Percentiles rank a stretch among this genome's conserved stretches.
These are phyloP conservation scores for Hipparchia semele DNA, from an alignment of 2,888 invertebrate species.

Conservation along the genomic window DNA sequence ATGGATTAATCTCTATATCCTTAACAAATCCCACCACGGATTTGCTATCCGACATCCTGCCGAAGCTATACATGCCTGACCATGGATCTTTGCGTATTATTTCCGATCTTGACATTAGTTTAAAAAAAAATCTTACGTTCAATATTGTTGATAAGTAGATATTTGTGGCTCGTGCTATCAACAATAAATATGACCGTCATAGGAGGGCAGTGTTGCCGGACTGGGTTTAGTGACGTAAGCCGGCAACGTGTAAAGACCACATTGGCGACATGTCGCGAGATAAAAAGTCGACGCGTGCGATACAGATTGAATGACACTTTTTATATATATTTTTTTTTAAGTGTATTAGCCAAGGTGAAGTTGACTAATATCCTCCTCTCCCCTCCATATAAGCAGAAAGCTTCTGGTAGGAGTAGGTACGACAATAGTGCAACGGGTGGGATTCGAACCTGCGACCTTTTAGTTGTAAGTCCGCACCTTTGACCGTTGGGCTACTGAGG, in stretches of 20 bases:
- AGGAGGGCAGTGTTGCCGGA: not conserved
- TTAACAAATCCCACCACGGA: constrained; percentile 15
- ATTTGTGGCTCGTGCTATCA: not conserved
- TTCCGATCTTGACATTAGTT: too few species aligned
- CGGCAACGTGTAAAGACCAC: not conserved
- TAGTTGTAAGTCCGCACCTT: too few species aligned
- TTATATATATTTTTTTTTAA: too few species aligned
- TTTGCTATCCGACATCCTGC: constrained; percentile 12
- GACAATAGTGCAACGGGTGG: too few species aligned
- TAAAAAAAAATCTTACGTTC: not conserved
- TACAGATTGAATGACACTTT: too few species aligned
- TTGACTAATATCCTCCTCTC: too few species aligned
- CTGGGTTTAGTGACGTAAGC: not conserved
- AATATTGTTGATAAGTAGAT: not conserved
- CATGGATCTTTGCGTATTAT: not conserved
- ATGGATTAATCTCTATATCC: constrained; percentile 13
- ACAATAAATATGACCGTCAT: not conserved
- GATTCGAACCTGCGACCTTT: too few species aligned
- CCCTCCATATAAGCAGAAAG: too few species aligned
- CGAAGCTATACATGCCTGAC: not conserved
- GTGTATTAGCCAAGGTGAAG: too few species aligned
- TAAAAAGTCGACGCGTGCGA: not conserved
- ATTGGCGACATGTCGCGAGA: not conserved
- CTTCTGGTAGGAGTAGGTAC: too few species aligned
- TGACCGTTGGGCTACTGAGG: too few species aligned